Evolutionary conservation across 2,888 invertebrate genomes (phyloP).

Genomic region (Torymus texanus): DNA sequence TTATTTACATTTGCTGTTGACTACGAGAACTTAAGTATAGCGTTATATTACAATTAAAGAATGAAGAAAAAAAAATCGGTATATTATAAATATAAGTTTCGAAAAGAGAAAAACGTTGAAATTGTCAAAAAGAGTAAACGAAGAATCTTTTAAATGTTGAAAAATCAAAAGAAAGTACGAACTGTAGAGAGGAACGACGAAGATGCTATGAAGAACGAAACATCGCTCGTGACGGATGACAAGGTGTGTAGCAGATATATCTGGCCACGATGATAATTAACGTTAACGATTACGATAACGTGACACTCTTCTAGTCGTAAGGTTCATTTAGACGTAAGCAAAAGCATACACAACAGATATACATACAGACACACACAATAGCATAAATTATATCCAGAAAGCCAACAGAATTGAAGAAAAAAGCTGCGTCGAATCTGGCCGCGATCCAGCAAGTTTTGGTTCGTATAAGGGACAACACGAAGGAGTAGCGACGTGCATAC

Average conservation of each 20-base stretch:
- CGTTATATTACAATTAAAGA: background rate
- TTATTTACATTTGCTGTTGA: slow-evolving; percentile 42
- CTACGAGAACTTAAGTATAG: slow-evolving; percentile 24
- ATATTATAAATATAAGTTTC: slow-evolving; percentile 21
- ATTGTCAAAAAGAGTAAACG: slow-evolving; percentile 26
- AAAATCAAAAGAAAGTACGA: slow-evolving; percentile 59
- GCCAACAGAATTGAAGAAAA: slow-evolving; percentile 26
- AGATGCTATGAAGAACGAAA: background rate
- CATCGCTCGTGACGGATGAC: background rate
- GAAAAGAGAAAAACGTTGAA: slow-evolving; percentile 34
- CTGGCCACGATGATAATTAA: slow-evolving; percentile 39
- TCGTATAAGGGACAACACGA: slow-evolving; percentile 35
- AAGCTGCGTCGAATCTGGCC: slow-evolving; percentile 24
- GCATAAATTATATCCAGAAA: slow-evolving; percentile 21
- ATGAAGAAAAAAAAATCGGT: slow-evolving; percentile 17
- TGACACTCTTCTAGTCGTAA: slow-evolving; percentile 45
- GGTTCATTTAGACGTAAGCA: slow-evolving; percentile 37
- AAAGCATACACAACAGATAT: slow-evolving; percentile 35
- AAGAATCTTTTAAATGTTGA: slow-evolving; percentile 43
- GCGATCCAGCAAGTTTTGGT: slow-evolving; percentile 52
- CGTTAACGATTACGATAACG: slow-evolving; percentile 25
- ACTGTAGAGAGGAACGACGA: slow-evolving; percentile 43
- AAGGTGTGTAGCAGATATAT: slow-evolving; percentile 10
- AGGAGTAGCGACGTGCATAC: background rate
- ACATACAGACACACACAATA: slow-evolving; percentile 20